Evolutionary conservation across 2,888 invertebrate species (phyloP).

Genomic region (Mimas tiliae): DNA sequence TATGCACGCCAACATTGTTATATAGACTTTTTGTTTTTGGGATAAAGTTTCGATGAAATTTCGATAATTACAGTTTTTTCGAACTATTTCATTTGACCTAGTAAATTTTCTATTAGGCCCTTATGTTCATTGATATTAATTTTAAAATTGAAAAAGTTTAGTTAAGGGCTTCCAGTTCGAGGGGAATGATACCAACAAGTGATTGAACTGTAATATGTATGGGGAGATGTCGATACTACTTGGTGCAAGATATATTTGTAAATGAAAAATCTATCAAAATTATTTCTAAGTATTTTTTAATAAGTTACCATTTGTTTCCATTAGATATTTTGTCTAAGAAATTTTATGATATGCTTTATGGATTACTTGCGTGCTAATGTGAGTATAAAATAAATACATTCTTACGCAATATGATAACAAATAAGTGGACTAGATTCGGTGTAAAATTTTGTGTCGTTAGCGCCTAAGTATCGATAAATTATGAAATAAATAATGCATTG

Average conservation of each 20-base stretch:
- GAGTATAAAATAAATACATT: neutral
- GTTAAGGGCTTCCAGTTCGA: neutral
- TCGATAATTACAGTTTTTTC: neutral
- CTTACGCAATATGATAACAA: too few species aligned
- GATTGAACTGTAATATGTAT: neutral
- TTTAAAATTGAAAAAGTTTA: neutral
- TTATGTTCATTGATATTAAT: neutral
- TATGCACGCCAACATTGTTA: constrained; percentile 4
- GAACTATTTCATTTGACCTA: neutral
- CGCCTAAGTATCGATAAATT: neutral
- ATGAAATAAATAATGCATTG: neutral
- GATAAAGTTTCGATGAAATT: neutral
- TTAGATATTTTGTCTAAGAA: neutral
- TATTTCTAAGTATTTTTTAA: too few species aligned
- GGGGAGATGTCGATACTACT: neutral
- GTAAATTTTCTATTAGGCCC: neutral
- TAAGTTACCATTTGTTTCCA: too few species aligned
- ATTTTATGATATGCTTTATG: neutral
- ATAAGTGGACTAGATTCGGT: too few species aligned
- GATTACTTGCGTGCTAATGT: neutral
- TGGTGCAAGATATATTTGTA: neutral
- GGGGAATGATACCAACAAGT: neutral
- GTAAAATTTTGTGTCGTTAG: too few species aligned
- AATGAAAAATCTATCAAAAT: too few species aligned
- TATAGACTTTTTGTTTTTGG: neutral